phyloP scores from a whole-genome alignment of 2,888 invertebrate species.

The Tetragonula carbonaria region DNA sequence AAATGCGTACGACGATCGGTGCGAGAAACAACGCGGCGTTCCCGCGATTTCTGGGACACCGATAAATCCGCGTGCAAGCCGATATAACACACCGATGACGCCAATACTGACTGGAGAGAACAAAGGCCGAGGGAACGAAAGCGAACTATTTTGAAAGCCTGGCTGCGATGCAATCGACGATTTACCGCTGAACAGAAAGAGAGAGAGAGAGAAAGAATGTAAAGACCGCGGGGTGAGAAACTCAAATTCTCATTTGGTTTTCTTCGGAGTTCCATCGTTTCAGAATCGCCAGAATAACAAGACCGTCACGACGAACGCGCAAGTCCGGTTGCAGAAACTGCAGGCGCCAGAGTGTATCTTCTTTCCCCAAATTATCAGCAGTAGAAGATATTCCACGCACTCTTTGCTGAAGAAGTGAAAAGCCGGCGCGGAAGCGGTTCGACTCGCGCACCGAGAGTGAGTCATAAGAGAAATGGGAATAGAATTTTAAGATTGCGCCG shows the following conservation, averaged over 20 bases:
- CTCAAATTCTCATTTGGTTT: no score
- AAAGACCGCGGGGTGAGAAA: no score
- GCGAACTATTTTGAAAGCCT: background rate
- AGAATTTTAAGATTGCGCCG: conserved; percentile 60
- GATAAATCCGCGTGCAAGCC: conserved; percentile 69
- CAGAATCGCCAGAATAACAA: no score
- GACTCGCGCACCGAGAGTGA: conserved; percentile 24
- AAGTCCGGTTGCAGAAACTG: conserved; percentile 65
- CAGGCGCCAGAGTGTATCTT: conserved; percentile 60
- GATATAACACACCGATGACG: conserved; percentile 69
- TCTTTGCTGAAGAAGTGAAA: background rate
- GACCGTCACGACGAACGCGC: conserved; percentile 36
- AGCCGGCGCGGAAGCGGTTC: background rate
- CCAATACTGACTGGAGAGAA: conserved; percentile 55
- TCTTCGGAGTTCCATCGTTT: no score
- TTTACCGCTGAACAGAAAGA: no score
- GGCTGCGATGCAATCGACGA: no score
- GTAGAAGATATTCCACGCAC: background rate
- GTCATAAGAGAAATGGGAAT: conserved; percentile 59
- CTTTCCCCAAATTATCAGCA: background rate
- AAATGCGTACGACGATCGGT: conserved; percentile 66
- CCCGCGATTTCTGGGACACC: conserved; percentile 66
- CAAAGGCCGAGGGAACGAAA: conserved; percentile 28
- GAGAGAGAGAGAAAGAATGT: no score
- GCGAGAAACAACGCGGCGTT: conserved; percentile 58